phyloP scores from a whole-genome alignment of 2,888 invertebrate genomes.

The Cephus pygmeus region DNA sequence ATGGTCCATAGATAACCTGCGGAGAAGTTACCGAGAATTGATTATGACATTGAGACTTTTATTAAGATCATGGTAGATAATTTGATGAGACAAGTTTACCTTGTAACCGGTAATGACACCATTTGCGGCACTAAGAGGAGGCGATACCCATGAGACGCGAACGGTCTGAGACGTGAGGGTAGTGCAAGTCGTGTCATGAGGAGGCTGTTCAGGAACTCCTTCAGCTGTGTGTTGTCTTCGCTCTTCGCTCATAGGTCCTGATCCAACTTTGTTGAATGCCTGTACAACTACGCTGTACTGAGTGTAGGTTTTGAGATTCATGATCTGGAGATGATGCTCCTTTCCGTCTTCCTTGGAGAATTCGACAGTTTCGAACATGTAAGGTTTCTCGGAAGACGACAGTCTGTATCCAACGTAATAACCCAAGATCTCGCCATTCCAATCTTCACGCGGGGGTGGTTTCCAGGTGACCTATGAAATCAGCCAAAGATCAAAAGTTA shows the following conservation, averaged over 20 bases:
- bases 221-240: constrained; percentile 93
- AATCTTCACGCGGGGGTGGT: constrained; percentile 87
- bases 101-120: constrained; percentile 97
- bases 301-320: constrained; percentile 89
- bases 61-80: not conserved
- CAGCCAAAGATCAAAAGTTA: not conserved
- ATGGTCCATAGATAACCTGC: constrained; percentile 86
- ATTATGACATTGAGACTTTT: not conserved
- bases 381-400: constrained; percentile 83
- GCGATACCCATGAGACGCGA: constrained; percentile 93
- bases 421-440: constrained; percentile 92
- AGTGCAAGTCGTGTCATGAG: constrained; percentile 91
- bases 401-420: constrained; percentile 92
- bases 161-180: constrained; percentile 95
- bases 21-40: not conserved
- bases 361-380: constrained; percentile 91
- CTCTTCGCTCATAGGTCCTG: constrained; percentile 91
- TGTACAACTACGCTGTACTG: constrained; percentile 96
- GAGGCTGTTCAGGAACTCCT: constrained; percentile 91
- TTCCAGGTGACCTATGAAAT: constrained; percentile 81
- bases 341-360: constrained; percentile 92
- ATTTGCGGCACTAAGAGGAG: constrained; percentile 90
- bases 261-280: constrained; percentile 93
- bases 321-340: constrained; percentile 86
- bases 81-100: constrained; percentile 31